Evolutionary conservation across 2,888 invertebrate genomes (phyloP).

Genomic region (Argynnis bischoffii): DNA sequence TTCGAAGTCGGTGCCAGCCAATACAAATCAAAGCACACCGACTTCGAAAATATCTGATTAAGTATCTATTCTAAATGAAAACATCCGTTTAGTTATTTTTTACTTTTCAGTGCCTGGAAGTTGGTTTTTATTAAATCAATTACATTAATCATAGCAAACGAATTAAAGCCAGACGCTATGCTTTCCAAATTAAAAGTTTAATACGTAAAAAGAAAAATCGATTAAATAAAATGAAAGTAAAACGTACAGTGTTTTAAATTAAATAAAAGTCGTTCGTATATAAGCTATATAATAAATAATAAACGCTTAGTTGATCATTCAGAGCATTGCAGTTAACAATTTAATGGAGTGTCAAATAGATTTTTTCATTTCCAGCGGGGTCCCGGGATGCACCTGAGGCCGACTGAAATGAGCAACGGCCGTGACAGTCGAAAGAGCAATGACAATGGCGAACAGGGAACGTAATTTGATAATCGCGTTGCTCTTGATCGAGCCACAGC

Average conservation of each 20-base stretch:
- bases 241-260: background rate
- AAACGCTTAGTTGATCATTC: constrained; percentile 2
- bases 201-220: background rate
- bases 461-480: constrained; percentile 76
- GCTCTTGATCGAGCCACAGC: constrained; percentile 71
- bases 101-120: too few relatives aligned
- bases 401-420: constrained; percentile 65
- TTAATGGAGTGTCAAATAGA: constrained; percentile 34
- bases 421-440: constrained; percentile 79
- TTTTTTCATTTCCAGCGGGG: constrained; percentile 41
- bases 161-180: background rate
- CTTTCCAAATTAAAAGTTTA: constrained; percentile 7
- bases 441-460: constrained; percentile 58
- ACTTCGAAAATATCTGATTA: too few relatives aligned
- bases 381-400: constrained; percentile 53
- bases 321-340: constrained; percentile 20
- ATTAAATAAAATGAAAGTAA: background rate
- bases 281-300: constrained; percentile 11
- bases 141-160: background rate
- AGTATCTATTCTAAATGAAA: too few relatives aligned
- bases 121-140: background rate
- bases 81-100: too few relatives aligned
- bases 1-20: too few relatives aligned
- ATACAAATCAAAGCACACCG: too few relatives aligned
- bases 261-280: background rate